Base-by-base conservation (phyloP, 2,797 vertebrate species). In the Microctenopoma steveboyesi region DNA sequence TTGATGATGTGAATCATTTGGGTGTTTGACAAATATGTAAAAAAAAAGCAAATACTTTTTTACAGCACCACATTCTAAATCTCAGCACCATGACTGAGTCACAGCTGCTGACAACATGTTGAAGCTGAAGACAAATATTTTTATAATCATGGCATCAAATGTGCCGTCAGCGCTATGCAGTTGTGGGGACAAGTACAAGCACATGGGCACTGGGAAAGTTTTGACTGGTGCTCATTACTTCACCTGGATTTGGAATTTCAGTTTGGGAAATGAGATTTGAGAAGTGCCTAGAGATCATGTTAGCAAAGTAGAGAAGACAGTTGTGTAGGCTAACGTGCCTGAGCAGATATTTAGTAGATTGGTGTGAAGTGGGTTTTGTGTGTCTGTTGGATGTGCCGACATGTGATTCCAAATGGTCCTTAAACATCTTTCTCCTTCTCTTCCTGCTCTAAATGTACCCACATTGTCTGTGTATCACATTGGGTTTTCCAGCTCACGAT, bases 401-500 rank as follows among this genome's bases (percentile, higher is more conserved):
- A 58, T 70, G 68, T 16, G 49, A 75, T 58, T 54, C 68, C 54
- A 56, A 60, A 35, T 1, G 7, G 33, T 35, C 33, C 33, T 35
- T 35, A 35, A 35, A 35, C 33, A 35, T 35, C 33, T 8, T 33
- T 9, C 33, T 35, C 33, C 9, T 35, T 9, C 7, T 6, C 33
- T 70, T 3, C 39, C 13, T 7, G 10, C 39, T 13, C 13, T 42
- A 2, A 1, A 4, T 14, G 40, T 14, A 13, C 13, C 12, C 13
- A 3, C 40, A 42, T 14, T 4, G 14, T 42, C 13, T 42, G 1
- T 42, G 40, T 14, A 15, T 35, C 6, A 42, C 43, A 45, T 42
- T 27, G 50, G 58, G 45, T 48, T 30, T 57, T 72, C 40, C 33
- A 28, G 18, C n/a, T 66, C n/a, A 39, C 14, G 40, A 70, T 46